These are phyloP conservation scores for Aurelia aurita DNA, from an alignment of 30 jellyfish, hydroid and myxozoan species.

Conservation along the genomic window DNA sequence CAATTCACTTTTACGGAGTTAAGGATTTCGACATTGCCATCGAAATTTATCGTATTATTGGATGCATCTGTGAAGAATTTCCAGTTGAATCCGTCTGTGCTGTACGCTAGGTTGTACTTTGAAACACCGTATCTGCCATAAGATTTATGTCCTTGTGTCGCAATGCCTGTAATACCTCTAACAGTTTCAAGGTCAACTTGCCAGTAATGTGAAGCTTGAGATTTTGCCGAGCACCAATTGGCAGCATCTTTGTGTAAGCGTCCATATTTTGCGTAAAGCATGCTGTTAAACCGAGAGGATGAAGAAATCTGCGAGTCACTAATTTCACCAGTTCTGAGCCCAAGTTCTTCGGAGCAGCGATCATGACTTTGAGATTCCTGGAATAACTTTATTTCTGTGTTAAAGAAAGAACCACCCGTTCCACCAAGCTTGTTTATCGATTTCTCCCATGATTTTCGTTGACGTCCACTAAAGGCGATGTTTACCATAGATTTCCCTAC, in stretches of 20 bases:
- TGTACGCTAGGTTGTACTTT: conserved; percentile 9
- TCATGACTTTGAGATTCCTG: conserved; percentile 9
- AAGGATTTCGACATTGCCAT: neutral
- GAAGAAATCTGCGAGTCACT: conserved; percentile 4
- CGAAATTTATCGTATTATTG: neutral
- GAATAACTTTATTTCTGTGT: neutral
- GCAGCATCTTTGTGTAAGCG: neutral
- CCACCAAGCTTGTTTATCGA: conserved; percentile 5
- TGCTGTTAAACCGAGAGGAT: neutral
- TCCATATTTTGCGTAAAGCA: neutral
- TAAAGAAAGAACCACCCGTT: neutral
- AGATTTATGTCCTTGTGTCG: conserved; percentile 4
- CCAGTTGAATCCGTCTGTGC: conserved; percentile 29
- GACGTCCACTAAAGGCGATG: conserved; percentile 10
- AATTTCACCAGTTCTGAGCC: conserved; percentile 12
- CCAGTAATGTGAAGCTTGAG: conserved; percentile 3
- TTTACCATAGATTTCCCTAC: neutral
- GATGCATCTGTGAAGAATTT: neutral
- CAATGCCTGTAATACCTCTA: neutral
- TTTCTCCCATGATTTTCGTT: conserved; percentile 19
- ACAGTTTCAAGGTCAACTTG: conserved; percentile 35
- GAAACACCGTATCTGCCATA: neutral
- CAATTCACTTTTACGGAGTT: conserved; percentile 27
- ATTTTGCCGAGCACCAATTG: neutral
- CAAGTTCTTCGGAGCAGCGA: conserved; percentile 33